Evolutionary conservation across 2,113 vertebrate species (phyloP).

Genomic region (Galemys pyrenaicus): DNA sequence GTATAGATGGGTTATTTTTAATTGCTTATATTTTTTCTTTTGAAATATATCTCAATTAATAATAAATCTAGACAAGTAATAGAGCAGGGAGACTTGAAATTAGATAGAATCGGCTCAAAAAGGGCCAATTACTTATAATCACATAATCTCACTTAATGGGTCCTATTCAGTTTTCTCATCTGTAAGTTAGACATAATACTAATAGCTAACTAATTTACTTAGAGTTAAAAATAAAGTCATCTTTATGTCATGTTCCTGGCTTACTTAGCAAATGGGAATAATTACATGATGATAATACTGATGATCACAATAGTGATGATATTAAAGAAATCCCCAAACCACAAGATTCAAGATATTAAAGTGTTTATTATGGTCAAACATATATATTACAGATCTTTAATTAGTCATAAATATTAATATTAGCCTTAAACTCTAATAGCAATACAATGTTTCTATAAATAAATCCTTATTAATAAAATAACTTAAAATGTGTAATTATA

Average conservation of each 20-base stretch:
- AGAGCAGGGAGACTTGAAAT: background rate
- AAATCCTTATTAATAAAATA: slow-evolving; percentile 69
- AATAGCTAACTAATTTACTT: background rate
- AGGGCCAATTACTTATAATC: background rate
- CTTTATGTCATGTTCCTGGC: background rate
- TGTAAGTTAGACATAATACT: background rate
- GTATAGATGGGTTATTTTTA: background rate
- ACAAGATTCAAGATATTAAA: slow-evolving; percentile 47
- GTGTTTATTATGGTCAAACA: slow-evolving; percentile 82
- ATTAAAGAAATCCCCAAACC: slow-evolving; percentile 24
- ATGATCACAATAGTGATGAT: background rate
- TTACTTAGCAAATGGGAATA: background rate
- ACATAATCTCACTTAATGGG: background rate
- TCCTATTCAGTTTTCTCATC: background rate
- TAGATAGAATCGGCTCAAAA: background rate
- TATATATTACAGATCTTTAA: slow-evolving; percentile 33
- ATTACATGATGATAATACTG: background rate
- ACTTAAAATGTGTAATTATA: slow-evolving; percentile 78
- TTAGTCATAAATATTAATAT: slow-evolving; percentile 71
- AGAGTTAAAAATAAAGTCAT: background rate
- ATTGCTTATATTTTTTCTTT: background rate
- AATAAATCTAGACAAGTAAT: background rate
- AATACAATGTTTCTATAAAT: slow-evolving; percentile 83
- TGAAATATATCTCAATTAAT: background rate
- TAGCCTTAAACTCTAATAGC: slow-evolving; percentile 50